Percentiles rank a stretch among this genome's conserved stretches.
Evolutionary conservation across 2,113 vertebrate genomes (phyloP).

Genomic region (Dolichallabes microphthalmus): DNA sequence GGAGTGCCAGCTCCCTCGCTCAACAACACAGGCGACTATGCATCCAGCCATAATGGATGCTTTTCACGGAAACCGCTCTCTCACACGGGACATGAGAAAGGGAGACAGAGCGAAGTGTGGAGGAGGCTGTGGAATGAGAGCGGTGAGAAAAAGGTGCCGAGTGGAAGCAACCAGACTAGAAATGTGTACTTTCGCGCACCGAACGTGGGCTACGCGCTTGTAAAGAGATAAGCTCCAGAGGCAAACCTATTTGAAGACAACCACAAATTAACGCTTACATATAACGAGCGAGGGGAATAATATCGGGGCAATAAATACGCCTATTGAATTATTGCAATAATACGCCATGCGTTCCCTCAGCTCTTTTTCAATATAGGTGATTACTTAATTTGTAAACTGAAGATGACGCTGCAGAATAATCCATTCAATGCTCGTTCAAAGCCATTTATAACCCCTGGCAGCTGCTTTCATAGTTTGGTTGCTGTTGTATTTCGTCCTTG

Average conservation of each 20-base stretch:
- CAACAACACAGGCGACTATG: slow-evolving; percentile 75
- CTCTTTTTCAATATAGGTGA: slow-evolving; percentile 26
- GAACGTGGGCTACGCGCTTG: not conserved
- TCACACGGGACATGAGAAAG: slow-evolving; percentile 50
- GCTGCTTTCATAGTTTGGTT: slow-evolving; percentile 17
- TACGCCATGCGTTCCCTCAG: slow-evolving; percentile 17
- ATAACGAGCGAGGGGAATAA: slow-evolving; percentile 26
- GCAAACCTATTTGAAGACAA: not conserved
- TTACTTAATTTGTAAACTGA: slow-evolving; percentile 19
- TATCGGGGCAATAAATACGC: slow-evolving; percentile 28
- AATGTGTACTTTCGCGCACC: slow-evolving; percentile 22
- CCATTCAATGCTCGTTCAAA: slow-evolving; percentile 11
- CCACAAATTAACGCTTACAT: slow-evolving; percentile 22
- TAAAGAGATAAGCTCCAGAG: slow-evolving; percentile 5
- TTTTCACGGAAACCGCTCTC: slow-evolving; percentile 69
- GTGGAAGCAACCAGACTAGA: slow-evolving; percentile 26
- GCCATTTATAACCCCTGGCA: slow-evolving; percentile 5
- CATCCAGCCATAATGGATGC: slow-evolving; percentile 76
- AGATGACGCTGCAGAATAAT: slow-evolving; percentile 32
- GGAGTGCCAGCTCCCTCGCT: slow-evolving; percentile 73
- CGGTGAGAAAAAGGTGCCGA: slow-evolving; percentile 40
- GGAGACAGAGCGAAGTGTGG: slow-evolving; percentile 32
- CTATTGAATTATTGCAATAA: slow-evolving; percentile 25
- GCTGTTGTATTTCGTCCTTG: slow-evolving; percentile 18
- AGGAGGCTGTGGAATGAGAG: slow-evolving; percentile 56